Conservation (phyloP, 64 coral and sea anemone species). For the Montipora sp. region DNA sequence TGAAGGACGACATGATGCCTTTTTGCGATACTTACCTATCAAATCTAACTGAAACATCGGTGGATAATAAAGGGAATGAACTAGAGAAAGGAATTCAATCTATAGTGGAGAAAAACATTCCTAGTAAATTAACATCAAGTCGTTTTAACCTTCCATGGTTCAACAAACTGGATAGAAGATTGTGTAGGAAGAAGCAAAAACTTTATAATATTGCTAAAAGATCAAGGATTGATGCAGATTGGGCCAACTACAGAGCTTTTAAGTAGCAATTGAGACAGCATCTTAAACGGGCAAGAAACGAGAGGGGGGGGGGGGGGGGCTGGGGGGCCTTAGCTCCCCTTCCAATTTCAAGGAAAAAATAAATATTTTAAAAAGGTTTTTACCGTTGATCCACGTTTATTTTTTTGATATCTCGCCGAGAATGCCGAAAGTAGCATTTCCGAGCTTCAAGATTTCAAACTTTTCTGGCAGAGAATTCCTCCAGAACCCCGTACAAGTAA, state of each 20-base stretch:
- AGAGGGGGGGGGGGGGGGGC: too few species aligned
- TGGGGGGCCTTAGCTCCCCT: too few species aligned
- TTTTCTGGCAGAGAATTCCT: too few species aligned
- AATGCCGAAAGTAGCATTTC: too few species aligned
- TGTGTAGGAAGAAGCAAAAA: conserved; percentile 60
- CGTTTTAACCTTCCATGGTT: conserved; percentile 69
- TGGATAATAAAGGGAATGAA: conserved; percentile 66
- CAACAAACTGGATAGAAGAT: conserved; percentile 42
- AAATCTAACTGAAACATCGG: conserved; percentile 50
- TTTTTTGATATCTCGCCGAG: too few species aligned
- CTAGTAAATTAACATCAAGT: conserved; percentile 66
- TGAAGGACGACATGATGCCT: conserved; percentile 66
- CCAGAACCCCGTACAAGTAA: too few species aligned
- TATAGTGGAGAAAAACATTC: conserved; percentile 59
- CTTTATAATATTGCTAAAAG: conserved; percentile 66
- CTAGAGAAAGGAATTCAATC: conserved; percentile 51
- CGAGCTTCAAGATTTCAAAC: too few species aligned
- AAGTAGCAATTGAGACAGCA: conserved; percentile 37
- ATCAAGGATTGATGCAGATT: conserved; percentile 28
- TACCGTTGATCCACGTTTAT: too few species aligned
- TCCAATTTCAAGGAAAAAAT: background rate
- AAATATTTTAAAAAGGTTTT: too few species aligned
- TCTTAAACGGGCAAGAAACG: conserved; percentile 15
- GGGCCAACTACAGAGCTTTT: conserved; percentile 33
- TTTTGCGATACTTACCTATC: conserved; percentile 57